Conservation (phyloP, 1,140 invertebrate genomes). For the Scaptomyza pallida region DNA sequence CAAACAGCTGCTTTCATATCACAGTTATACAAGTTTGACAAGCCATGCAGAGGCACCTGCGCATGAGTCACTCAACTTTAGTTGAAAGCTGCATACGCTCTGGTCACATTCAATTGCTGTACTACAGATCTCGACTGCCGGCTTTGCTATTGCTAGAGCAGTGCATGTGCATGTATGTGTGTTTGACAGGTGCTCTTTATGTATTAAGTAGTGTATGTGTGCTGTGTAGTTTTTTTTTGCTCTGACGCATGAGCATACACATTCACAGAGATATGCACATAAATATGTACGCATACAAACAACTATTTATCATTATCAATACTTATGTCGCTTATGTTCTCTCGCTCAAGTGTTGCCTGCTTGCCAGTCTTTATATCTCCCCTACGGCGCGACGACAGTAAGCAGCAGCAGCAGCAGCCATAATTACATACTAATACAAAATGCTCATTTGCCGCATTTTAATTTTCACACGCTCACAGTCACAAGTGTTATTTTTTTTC, state of each 20-base stretch:
- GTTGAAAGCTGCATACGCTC: slow-evolving; percentile 25
- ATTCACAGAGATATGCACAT: neutral
- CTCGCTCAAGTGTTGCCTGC: slow-evolving; percentile 21
- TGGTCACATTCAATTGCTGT: slow-evolving; percentile 44
- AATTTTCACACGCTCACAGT: slow-evolving; percentile 72
- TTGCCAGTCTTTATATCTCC: slow-evolving; percentile 30
- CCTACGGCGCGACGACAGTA: slow-evolving; percentile 32
- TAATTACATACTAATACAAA: slow-evolving; percentile 79
- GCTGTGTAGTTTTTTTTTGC: slow-evolving; percentile 57
- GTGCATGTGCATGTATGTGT: slow-evolving; percentile 30
- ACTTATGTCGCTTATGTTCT: slow-evolving; percentile 44
- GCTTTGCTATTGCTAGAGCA: slow-evolving; percentile 17
- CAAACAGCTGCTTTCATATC: slow-evolving; percentile 38
- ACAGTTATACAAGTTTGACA: slow-evolving; percentile 14
- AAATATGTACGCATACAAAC: slow-evolving; percentile 14
- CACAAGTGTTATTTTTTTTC: slow-evolving; percentile 67
- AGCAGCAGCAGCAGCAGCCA: slow-evolving; percentile 41
- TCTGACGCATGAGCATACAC: slow-evolving; percentile 59
- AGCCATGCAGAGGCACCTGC: slow-evolving; percentile 38
- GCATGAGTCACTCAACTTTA: slow-evolving; percentile 48
- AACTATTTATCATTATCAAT: slow-evolving; percentile 61
- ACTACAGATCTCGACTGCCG: slow-evolving; percentile 31
- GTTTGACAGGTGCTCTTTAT: slow-evolving; percentile 73
- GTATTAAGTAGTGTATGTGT: slow-evolving; percentile 57
- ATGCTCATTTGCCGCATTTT: slow-evolving; percentile 79